Base-by-base conservation (phyloP, 2,797 vertebrate species). In the Perodicticus potto region DNA sequence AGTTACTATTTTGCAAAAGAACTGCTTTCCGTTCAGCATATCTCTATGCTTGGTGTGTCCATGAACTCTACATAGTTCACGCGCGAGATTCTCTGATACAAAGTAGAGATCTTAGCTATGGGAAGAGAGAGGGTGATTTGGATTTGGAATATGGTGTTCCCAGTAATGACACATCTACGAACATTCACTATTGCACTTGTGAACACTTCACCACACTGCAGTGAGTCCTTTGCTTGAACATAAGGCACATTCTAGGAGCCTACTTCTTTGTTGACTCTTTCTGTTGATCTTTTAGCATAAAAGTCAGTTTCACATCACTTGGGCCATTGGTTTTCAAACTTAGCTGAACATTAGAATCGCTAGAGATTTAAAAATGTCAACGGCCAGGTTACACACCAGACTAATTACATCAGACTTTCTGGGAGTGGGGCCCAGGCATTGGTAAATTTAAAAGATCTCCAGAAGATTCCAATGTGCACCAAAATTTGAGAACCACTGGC, bases 1-100 rank as follows among this genome's bases (percentile, higher is more conserved):
- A 90, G 84, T 65, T 25, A 34, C 72, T 91, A 72, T 94, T 97
- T 94, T 89, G 78, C 65, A 74, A 63, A 85, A 87, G 73, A 95
- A 72, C 29, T 86, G 6, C 85, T 91, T 89, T 91, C 19, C 34
- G 4, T 94, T 96, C 78, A 67, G 17, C 70, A 63, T 49, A 86
- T 95, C 92, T 94, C 84, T 61, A 94, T 85, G 93, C 45, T 77
- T 70, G 49, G 53, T 20, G 5, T 67, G 78, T 37, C 55, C 25
- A 1, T 63, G 78, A 94, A 73, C 86, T 72, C 81, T 29, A 37
- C 59, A 20, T 4, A 88, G 74, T 80, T 92, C 45, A 53, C 65
- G 13, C 6, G 11, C 29, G 74, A 83, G 86, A 85, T 32, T 74
- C 85, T 55, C 2, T 57, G 61, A 86, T 23, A 65, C 34, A 12